These are phyloP conservation scores for Neolamprologus ventralis DNA, from an alignment of 2,113 vertebrate species.

Conservation along the genomic window DNA sequence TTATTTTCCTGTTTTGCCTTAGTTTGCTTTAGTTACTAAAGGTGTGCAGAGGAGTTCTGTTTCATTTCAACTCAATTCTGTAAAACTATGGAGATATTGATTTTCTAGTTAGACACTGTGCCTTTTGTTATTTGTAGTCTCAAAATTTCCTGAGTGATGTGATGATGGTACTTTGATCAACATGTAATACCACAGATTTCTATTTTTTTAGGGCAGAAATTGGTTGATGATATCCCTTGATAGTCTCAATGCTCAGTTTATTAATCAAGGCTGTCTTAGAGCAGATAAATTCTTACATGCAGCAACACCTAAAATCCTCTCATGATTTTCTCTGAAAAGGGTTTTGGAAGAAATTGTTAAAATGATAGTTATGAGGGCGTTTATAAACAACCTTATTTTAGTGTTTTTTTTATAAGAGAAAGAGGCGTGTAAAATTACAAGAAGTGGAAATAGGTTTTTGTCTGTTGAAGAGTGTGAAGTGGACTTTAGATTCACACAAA, in stretches of 20 bases:
- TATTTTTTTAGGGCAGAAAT: background rate
- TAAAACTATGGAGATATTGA: background rate
- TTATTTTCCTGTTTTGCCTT: background rate
- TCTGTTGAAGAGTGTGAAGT: background rate
- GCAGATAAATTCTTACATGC: background rate
- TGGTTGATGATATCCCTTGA: background rate
- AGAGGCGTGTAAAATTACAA: background rate
- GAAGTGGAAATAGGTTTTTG: background rate
- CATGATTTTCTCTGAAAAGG: background rate
- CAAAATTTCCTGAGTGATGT: background rate
- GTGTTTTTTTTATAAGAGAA: background rate
- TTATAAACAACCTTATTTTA: background rate
- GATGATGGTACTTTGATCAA: background rate
- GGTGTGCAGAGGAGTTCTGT: background rate
- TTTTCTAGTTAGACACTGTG: background rate
- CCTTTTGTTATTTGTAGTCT: background rate
- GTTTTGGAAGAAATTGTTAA: background rate
- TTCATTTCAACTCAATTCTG: background rate
- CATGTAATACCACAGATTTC: background rate
- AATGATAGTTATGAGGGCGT: background rate
- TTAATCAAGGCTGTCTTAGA: background rate
- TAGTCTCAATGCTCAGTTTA: background rate
- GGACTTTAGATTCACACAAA: background rate
- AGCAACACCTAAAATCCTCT: background rate
- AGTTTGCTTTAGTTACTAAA: background rate